Percentiles rank a stretch among this genome's conserved stretches.
Conservation (phyloP, 2,113 vertebrate genomes). For the Sinocyclocheilus grahami region DNA sequence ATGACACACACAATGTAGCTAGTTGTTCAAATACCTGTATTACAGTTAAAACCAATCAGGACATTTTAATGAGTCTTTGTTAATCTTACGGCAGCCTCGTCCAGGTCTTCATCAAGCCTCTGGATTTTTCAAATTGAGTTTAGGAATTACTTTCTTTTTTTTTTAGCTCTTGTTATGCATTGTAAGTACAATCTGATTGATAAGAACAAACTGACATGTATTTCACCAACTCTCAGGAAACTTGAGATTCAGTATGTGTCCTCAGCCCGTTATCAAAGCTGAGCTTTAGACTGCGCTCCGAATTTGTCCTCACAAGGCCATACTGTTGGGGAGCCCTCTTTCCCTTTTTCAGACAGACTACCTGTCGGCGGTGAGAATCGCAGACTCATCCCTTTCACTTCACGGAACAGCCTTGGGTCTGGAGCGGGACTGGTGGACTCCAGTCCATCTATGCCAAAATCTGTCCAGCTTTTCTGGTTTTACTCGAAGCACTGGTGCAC, state of each 20-base stretch:
- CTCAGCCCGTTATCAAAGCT: neutral
- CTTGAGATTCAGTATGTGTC: constrained; percentile 32
- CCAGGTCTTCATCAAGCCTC: neutral
- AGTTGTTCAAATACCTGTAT: constrained; percentile 12
- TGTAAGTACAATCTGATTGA: constrained; percentile 39
- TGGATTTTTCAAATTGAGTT: constrained; percentile 15
- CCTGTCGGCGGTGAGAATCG: constrained; percentile 4
- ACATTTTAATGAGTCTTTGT: constrained; percentile 4
- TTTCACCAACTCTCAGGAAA: constrained; percentile 48
- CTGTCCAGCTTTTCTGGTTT: constrained; percentile 32
- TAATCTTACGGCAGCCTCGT: neutral
- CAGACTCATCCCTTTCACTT: constrained; percentile 33
- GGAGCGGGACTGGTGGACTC: constrained; percentile 31
- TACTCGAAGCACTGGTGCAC: constrained; percentile 29
- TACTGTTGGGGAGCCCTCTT: neutral
- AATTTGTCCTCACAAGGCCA: constrained; percentile 34
- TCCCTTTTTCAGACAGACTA: neutral
- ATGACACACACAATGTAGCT: neutral
- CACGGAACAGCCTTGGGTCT: constrained; percentile 51
- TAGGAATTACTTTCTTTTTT: neutral
- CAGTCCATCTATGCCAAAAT: constrained; percentile 51
- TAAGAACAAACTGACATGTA: constrained; percentile 17
- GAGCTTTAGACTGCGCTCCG: constrained; percentile 14
- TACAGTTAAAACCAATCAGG: neutral
- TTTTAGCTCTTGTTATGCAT: constrained; percentile 14